These are phyloP conservation scores for Elachura formosa DNA, from an alignment of 2,113 vertebrate species.

Conservation along the genomic window DNA sequence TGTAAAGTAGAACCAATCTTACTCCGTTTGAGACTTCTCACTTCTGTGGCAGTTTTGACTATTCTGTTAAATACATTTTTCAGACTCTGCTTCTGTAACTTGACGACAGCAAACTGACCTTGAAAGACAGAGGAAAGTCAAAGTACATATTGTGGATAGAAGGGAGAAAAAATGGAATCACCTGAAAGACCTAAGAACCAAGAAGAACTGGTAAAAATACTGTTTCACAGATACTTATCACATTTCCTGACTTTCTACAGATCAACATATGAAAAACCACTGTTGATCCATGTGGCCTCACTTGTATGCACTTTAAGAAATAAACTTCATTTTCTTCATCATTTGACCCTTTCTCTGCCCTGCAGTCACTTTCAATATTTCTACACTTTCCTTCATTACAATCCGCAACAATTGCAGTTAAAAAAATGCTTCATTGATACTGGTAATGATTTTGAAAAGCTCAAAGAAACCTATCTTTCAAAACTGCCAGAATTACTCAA, in stretches of 20 bases:
- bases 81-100: not conserved
- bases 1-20: not conserved
- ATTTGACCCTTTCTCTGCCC: not conserved
- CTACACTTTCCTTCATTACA: not conserved
- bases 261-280: not conserved
- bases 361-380: not conserved
- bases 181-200: not conserved
- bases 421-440: not conserved
- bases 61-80: not conserved
- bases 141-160: not conserved
- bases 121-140: not conserved
- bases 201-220: not conserved
- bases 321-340: not conserved
- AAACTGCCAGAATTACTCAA: not conserved
- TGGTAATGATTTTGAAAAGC: not conserved
- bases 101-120: not conserved
- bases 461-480: not conserved
- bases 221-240: not conserved
- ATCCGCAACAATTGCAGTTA: not conserved
- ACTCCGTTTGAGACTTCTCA: not conserved
- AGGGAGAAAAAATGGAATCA: not conserved
- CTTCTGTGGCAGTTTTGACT: not conserved
- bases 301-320: not conserved
- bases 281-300: not conserved
- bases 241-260: not conserved